Evolutionary conservation across 2,113 vertebrate genomes (phyloP).

Genomic region (Sylvilagus bachmani): DNA sequence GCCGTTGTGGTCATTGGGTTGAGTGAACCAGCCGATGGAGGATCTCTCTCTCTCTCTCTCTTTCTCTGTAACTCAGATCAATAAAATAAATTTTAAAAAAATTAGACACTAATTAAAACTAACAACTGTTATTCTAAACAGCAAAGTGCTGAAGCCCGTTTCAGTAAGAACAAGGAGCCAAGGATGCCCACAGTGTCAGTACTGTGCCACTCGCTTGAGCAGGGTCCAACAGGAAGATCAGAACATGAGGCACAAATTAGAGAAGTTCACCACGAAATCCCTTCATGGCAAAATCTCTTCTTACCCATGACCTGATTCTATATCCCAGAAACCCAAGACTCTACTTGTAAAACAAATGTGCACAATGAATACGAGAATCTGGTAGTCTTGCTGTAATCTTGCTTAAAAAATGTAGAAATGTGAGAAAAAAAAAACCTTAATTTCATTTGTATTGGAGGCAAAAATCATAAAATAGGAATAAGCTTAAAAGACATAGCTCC

Average conservation of each 20-base stretch:
- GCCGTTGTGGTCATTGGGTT: no score
- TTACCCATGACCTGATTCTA: neutral
- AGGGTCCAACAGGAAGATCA: neutral
- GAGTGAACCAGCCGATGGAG: no score
- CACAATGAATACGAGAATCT: constrained; percentile 4
- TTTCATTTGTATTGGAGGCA: neutral
- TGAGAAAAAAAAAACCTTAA: neutral
- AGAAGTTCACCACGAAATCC: neutral
- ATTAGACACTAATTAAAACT: neutral
- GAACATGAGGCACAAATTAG: constrained; percentile 1
- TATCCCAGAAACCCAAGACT: neutral
- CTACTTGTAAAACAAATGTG: neutral
- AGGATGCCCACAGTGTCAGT: neutral
- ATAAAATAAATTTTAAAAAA: neutral
- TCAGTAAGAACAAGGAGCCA: constrained; percentile 2
- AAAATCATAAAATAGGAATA: neutral
- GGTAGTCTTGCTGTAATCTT: constrained; percentile 24
- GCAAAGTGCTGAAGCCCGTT: neutral
- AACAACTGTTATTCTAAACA: neutral
- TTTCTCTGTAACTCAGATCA: no score
- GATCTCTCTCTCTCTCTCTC: no score
- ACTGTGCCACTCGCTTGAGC: neutral
- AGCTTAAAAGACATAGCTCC: neutral
- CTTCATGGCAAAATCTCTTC: constrained; percentile 44
- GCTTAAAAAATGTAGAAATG: neutral